Evolutionary conservation across 1,140 invertebrate genomes (phyloP), one percentile per base, ranked within the genome.

Genomic region (Copidosoma floridanum): DNA sequence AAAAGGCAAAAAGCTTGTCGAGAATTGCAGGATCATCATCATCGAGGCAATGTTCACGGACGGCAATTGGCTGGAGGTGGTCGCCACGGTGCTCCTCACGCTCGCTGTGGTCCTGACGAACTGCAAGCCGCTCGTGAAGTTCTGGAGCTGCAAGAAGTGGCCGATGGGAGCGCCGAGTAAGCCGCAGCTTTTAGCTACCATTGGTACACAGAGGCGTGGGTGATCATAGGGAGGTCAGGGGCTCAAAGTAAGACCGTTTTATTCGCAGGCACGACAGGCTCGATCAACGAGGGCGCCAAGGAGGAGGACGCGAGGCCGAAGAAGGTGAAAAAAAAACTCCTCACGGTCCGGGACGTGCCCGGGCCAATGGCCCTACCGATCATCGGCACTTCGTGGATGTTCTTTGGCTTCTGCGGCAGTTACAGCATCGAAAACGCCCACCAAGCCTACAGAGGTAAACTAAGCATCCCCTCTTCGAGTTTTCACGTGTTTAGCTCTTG

Each of bases 311-410:
- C n/a, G n/a, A n/a, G n/a, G n/a, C n/a, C n/a, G n/a, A n/a, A n/a
- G n/a, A n/a, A n/a, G n/a, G 29, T 43, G 6, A 46, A 37, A 11
- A 64, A 56, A 12, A 65, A 71, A 46, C 61, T 57, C 56, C 48
- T 68, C 48, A 72, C 74, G 0, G 67, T 68, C 0, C 62, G 66
- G 20, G 70, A 79, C 32, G 66, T 94, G 14, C 92, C 91, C 0
- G 91, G 91, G n/a, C 91, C 91, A 0, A 72, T 82, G 20, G 71
- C 86, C 0, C 69, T 93, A 18, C 91, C 91, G 0, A 74, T 92
- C 20, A 66, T 94, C n/a, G 92, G 92, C 2, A 92, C 91, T 5
- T 83, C 85, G 44, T 94, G 91, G 92, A 85, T 89, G 16, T 93
- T 90, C 72, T 83, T 80, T 2, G 68, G 18, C 64, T 29, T 83